These are phyloP conservation scores for Sarcophaga variegata DNA, from an alignment of 2,888 invertebrate species.

Conservation along the genomic window DNA sequence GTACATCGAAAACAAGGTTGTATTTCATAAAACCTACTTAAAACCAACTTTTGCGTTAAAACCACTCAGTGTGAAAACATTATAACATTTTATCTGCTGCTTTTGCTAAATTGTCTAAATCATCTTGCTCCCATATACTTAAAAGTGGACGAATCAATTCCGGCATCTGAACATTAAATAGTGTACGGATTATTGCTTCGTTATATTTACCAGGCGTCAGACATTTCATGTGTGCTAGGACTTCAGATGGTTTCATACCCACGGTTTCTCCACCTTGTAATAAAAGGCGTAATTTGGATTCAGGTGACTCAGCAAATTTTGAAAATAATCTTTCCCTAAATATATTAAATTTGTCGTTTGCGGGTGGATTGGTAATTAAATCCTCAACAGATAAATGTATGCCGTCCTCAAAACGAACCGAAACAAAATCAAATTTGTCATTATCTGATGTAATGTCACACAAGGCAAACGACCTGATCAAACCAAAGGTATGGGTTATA, in stretches of 20 bases:
- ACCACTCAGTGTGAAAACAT: no score
- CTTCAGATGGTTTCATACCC: conserved; percentile 60
- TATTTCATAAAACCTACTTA: no score
- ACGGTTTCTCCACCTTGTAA: conserved; percentile 47
- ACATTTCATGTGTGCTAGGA: conserved; percentile 62
- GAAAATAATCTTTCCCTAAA: not conserved
- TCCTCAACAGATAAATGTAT: conserved; percentile 50
- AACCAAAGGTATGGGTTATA: conserved; percentile 46
- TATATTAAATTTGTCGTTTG: not conserved
- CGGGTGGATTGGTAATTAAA: conserved; percentile 28
- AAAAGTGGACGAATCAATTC: conserved; percentile 51
- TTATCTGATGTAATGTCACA: not conserved
- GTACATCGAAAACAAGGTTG: no score
- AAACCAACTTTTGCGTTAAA: no score
- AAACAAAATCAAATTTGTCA: conserved; percentile 37
- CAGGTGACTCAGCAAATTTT: conserved; percentile 23
- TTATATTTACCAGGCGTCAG: conserved; percentile 57
- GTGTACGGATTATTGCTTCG: conserved; percentile 57
- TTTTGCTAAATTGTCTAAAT: conserved; percentile 55
- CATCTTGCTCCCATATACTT: conserved; percentile 48
- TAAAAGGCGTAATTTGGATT: conserved; percentile 36
- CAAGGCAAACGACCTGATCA: conserved; percentile 32
- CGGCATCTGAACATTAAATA: conserved; percentile 61
- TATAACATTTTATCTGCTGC: conserved; percentile 61
- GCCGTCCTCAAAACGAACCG: conserved; percentile 41